Evolutionary conservation across 2,888 invertebrate species (phyloP).

Genomic region (Habroteleia sp.): DNA sequence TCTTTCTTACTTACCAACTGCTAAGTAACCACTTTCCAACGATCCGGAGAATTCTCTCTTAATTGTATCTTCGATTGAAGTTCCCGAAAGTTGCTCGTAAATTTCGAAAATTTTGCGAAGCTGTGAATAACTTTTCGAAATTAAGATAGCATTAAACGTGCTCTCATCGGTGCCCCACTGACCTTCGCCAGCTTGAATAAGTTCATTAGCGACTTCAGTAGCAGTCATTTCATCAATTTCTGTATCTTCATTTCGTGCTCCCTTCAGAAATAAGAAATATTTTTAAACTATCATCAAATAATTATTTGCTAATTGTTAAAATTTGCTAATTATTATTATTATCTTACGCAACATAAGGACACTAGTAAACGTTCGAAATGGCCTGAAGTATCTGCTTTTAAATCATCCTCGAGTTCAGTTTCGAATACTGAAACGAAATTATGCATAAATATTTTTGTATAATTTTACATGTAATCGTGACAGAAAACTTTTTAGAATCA

Average conservation of each 20-base stretch:
- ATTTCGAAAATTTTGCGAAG: slow-evolving; percentile 86
- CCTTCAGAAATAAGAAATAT: no score
- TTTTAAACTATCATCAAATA: no score
- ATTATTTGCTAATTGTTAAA: no score
- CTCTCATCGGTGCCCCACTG: slow-evolving; percentile 93
- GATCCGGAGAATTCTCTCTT: slow-evolving; percentile 92
- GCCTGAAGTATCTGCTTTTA: slow-evolving; percentile 96
- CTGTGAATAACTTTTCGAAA: slow-evolving; percentile 89
- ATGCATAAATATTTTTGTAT: no score
- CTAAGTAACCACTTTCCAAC: slow-evolving; percentile 88
- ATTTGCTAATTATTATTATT: no score
- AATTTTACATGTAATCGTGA: no score
- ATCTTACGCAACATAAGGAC: slow-evolving; percentile 84
- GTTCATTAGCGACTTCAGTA: slow-evolving; percentile 89
- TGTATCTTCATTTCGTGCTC: no score
- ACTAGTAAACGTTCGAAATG: slow-evolving; percentile 95
- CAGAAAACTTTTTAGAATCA: no score
- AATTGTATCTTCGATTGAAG: slow-evolving; percentile 90
- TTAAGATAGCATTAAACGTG: slow-evolving; percentile 91
- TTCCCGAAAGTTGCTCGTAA: slow-evolving; percentile 89
- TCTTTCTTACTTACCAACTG: no score
- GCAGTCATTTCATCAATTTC: slow-evolving; percentile 87
- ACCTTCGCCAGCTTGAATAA: slow-evolving; percentile 88
- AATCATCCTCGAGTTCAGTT: slow-evolving; percentile 91
- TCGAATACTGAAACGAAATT: no score